Conservation (phyloP, 2,113 vertebrate species). For the Uropsilus gracilis region DNA sequence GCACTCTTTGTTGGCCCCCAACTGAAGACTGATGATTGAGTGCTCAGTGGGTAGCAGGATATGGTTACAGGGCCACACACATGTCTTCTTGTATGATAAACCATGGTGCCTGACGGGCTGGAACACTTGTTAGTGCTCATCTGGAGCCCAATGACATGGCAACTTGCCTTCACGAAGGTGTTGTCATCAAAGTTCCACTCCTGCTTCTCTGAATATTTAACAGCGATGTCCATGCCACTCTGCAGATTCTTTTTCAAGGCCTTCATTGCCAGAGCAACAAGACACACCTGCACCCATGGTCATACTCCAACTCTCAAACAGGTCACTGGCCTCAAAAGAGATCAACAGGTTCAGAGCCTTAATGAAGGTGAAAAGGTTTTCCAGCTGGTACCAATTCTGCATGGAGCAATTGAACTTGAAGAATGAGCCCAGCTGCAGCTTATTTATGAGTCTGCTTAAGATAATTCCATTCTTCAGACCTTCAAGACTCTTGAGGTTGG, state of each 20-base stretch:
- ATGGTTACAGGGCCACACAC: constrained; percentile 93
- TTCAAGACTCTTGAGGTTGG: constrained; percentile 96
- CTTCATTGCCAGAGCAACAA: constrained; percentile 94
- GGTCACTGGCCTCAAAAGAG: constrained; percentile 96
- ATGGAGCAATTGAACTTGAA: constrained; percentile 91
- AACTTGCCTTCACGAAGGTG: constrained; percentile 94
- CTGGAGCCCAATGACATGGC: constrained; percentile 95
- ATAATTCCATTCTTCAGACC: constrained; percentile 93
- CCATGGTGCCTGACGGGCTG: constrained; percentile 95
- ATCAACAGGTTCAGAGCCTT: constrained; percentile 95
- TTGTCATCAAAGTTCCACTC: constrained; percentile 92
- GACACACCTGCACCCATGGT: constrained; percentile 94
- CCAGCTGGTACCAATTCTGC: constrained; percentile 97
- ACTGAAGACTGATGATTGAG: constrained; percentile 96
- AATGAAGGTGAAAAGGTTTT: constrained; percentile 96
- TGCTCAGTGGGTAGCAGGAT: constrained; percentile 94
- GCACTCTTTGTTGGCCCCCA: constrained; percentile 97
- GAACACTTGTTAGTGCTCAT: constrained; percentile 98
- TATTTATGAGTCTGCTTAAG: constrained; percentile 96
- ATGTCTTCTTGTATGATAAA: constrained; percentile 94
- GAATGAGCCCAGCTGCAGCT: constrained; percentile 90
- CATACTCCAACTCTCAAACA: constrained; percentile 95
- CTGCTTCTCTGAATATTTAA: constrained; percentile 94
- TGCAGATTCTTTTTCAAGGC: constrained; percentile 94
- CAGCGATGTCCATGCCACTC: constrained; percentile 91